Base-by-base conservation (phyloP, 2,113 vertebrate genomes). In the Ochotona curzoniae region DNA sequence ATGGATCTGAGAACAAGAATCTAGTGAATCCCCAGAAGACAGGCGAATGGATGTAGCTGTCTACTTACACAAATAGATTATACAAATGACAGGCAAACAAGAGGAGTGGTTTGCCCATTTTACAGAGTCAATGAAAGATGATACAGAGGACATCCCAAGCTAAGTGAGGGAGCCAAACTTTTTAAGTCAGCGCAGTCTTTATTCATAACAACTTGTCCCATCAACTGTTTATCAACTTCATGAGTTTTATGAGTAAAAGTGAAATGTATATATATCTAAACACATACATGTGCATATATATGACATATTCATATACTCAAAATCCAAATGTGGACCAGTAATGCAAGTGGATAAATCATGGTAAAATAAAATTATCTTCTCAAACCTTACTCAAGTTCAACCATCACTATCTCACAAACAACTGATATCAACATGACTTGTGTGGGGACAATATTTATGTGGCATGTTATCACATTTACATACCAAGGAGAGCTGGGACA, bases 181-280 rank as follows among this genome's bases (percentile, higher is more conserved):
- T 30, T 73, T 73, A 90, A 89, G 54, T 85, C 61, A 92, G 25
- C 60, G 23, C 2, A 63, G 23, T 47, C 17, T 73, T 57, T 57
- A 57, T 57, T 87, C 70, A 51, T 90, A 51, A 88, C 49, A 79
- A 57, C 6, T 28, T 60, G 30, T 74, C 81, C 35, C 26, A 85
- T 67, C 30, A 67, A 64, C 60, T 89, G 32, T n/a, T 87, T 61
- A 76, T 76, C 78, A 88, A 64, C 2, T 38, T 71, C 51, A 61
- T 35, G 20, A 92, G 88, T 64, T 49, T 90, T 63, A 54, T 81
- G 15, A 93, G 76, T 63, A 12, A 78, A 87, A 94, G 35, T 12
- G 28, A 23, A 78, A 21, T 92, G 23, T 60, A 71, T 73, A 30
- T 73, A 30, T 63, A 54, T 44, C 38, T 44, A 44, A 44, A 44